Base-by-base conservation (phyloP, 1,140 invertebrate genomes). In the Trichogramma pretiosum region DNA sequence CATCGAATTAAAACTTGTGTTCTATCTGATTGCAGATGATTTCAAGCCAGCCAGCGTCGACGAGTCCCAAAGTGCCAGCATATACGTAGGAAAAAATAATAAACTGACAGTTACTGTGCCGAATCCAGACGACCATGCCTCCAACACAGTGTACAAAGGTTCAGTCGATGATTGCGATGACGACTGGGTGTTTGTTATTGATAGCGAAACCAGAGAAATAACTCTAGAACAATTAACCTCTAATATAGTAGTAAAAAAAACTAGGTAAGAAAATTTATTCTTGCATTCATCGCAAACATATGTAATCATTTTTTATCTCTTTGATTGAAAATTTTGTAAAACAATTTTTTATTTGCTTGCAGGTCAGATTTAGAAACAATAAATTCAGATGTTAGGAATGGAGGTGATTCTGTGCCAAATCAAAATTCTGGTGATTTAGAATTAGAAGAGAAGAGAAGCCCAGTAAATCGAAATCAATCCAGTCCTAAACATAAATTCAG, bases 1-100 rank as follows among this genome's bases (percentile, higher is more conserved):
- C n/a, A n/a, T n/a, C n/a, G n/a, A n/a, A n/a, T n/a, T n/a, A n/a
- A n/a, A n/a, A n/a, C n/a, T n/a, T n/a, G n/a, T n/a, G n/a, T n/a
- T n/a, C n/a, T n/a, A n/a, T n/a, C n/a, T n/a, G n/a, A n/a, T n/a
- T n/a, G 79, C 68, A 93, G 89, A 91, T 87, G 93, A 98, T 73
- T 98, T 98, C 66, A 96, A 96, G 68, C 93, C 93, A 60, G 93
- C 93, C 2, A 95, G 91, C 61, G 89, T 96, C 30, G 93, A 96
- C 71, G 82, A 85, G 13, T 87, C 82, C 49, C 89, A 95, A 74
- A 84, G 87, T 70, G 90, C 91, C 17, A 84, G 77, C 17, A 80
- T 98, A 19, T 89, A 94, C 65, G 84, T 96, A 41, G 88, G 86
- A 40, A 77, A 80, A 47, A 89, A 86, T 61, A 84, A 93, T 70